Evolutionary conservation across 2,888 invertebrate genomes (phyloP), one percentile per base, ranked within the genome.

Genomic region (Crossocerus cetratus): DNA sequence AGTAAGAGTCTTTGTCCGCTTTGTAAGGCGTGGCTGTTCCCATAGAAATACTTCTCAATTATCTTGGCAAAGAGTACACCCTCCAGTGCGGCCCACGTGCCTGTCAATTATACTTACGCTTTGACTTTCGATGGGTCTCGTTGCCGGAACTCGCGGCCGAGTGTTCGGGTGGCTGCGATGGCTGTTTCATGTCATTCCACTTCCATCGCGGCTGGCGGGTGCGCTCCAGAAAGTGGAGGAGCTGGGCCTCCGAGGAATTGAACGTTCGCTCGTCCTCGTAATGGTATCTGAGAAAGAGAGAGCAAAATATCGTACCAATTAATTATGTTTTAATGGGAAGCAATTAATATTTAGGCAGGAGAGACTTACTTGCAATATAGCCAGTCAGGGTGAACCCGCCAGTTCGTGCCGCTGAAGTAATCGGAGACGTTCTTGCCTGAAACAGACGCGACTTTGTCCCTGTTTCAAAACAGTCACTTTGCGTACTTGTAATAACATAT

Each of bases 351-450:
- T 64, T 16, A 49, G 16, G 22, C 32, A 8, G 55, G 2, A 43
- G 22, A 1, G 11, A 86, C 89, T 86, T 61, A 90, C 90, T 89
- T 89, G 90, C 90, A 90, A 73, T 90, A 90, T 59, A 87, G 78
- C 97, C 97, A 97, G 85, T 97, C 95, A 61, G 97, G 97, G 91
- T 97, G 97, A 60, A 97, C 94, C 88, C 94, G 95, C 96, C 96
- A 96, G 82, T 95, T 94, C 77, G 93, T 93, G 77, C 95, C 94
- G 84, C 92, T 92, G 89, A 95, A 94, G 90, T 94, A 96, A 86
- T 94, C 93, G 71, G 93, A 92, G 43, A 95, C 93, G 66, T 93
- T 93, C 85, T 89, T 88, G 56, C 89, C 91, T 91, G 85, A 58
- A 72, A 88, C 74, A 72, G 77, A 49, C n/a, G 20, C 13, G 2